Percentiles rank a stretch among this genome's conserved stretches.
Conservation (phyloP, 2,797 vertebrate species). For the Cyprinodon diabolis region DNA sequence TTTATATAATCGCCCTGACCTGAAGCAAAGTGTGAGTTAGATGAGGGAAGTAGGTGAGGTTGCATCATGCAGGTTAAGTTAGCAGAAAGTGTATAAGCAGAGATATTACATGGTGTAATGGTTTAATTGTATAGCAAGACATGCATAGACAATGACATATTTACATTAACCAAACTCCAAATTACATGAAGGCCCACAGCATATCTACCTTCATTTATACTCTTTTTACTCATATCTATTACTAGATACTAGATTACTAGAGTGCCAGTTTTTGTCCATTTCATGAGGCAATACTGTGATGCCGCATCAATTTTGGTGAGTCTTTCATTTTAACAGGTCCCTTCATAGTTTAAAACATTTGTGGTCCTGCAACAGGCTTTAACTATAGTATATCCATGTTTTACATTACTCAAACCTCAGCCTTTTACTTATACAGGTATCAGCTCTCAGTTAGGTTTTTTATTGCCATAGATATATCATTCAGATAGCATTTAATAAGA, state of each 20-base stretch:
- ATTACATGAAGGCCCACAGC: constrained; percentile 10
- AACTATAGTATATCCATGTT: background rate
- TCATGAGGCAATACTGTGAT: background rate
- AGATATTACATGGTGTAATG: constrained; percentile 25
- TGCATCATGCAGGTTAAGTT: constrained; percentile 61
- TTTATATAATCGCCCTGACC: constrained; percentile 37
- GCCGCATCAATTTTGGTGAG: background rate
- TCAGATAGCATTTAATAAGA: background rate
- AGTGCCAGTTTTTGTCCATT: background rate
- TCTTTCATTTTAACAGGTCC: background rate
- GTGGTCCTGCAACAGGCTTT: background rate
- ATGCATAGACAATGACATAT: constrained; percentile 16
- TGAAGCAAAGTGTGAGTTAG: constrained; percentile 29
- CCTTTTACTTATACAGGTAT: background rate
- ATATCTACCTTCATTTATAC: background rate
- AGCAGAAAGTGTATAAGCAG: constrained; percentile 36
- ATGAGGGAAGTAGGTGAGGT: constrained; percentile 27
- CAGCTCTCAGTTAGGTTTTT: background rate
- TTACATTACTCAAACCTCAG: background rate
- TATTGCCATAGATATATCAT: background rate
- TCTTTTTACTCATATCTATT: background rate
- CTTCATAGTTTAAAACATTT: background rate
- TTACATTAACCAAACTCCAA: background rate
- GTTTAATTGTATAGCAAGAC: constrained; percentile 15
- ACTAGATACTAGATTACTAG: no score